phyloP scores from a whole-genome alignment of 30 jellyfish, hydroid and myxozoan genomes.

The Turritopsis rubra region DNA sequence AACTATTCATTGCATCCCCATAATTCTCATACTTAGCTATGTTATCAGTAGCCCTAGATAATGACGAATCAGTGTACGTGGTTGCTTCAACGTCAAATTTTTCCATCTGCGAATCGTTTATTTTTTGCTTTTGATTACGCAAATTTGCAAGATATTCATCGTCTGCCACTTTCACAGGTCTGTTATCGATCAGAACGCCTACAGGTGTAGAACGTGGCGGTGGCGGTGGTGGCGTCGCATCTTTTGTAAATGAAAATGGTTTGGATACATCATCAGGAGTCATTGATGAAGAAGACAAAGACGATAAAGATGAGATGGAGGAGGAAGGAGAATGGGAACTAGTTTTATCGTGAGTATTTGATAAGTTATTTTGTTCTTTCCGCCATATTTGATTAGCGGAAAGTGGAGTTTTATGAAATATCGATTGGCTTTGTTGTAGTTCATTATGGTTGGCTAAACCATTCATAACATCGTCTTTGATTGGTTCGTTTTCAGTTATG shows the following conservation, averaged over 20 bases:
- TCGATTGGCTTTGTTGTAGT: not conserved
- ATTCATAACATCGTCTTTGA: constrained; percentile 16
- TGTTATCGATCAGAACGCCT: constrained; percentile 15
- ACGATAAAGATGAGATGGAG: constrained; percentile 75
- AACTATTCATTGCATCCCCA: constrained; percentile 13
- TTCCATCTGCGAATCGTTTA: not conserved
- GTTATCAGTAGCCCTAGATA: not conserved
- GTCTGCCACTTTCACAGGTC: not conserved
- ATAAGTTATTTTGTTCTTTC: constrained; percentile 14
- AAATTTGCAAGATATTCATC: constrained; percentile 7
- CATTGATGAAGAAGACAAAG: constrained; percentile 40
- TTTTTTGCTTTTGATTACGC: constrained; percentile 17
- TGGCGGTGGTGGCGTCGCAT: constrained; percentile 36
- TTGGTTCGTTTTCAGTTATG: constrained; percentile 10
- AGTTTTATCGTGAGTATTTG: not conserved
- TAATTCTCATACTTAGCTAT: constrained; percentile 9
- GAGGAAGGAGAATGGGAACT: constrained; percentile 68
- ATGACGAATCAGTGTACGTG: not conserved
- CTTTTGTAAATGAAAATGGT: constrained; percentile 1
- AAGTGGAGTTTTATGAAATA: constrained; percentile 29
- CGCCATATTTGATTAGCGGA: constrained; percentile 32
- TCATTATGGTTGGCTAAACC: not conserved
- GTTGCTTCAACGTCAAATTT: not conserved
- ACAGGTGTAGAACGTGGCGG: constrained; percentile 35
- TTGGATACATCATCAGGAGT: constrained; percentile 29